A percentile compares a stretch with the other conserved stretches of the same genome.
Conservation (phyloP, 2,113 vertebrate species). For the Tympanuchus pallidicinctus region DNA sequence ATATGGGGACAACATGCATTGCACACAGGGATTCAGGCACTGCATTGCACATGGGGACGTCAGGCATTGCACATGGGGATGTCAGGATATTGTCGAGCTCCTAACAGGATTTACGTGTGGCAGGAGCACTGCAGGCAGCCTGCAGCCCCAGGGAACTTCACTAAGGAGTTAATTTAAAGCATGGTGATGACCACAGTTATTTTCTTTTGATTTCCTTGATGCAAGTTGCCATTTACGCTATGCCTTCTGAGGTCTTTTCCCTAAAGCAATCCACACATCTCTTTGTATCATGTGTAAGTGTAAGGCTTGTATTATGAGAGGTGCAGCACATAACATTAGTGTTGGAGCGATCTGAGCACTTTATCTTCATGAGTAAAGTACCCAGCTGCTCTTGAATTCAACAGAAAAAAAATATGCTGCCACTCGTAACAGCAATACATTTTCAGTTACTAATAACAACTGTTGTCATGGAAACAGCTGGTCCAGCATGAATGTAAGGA, state of each 20-base stretch:
- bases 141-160: neutral
- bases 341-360: conserved; percentile 46
- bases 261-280: neutral
- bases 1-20: neutral
- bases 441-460: conserved; percentile 82
- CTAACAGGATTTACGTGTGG: conserved; percentile 16
- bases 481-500: conserved; percentile 79
- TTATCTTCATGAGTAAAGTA: conserved; percentile 70
- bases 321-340: conserved; percentile 46
- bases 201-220: conserved; percentile 36
- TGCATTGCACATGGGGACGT: neutral
- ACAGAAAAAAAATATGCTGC: conserved; percentile 70
- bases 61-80: neutral
- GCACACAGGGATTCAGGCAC: neutral
- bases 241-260: neutral
- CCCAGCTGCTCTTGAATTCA: conserved; percentile 75
- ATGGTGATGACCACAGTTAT: neutral
- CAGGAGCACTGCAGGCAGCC: neutral
- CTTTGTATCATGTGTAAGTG: neutral
- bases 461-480: conserved; percentile 78
- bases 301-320: conserved; percentile 33
- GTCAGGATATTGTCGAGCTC: neutral
- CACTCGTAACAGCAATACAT: conserved; percentile 78
- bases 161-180: conserved; percentile 56
- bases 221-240: neutral